Conservation (phyloP, 2,888 invertebrate species). For the Rhogogaster chlorosoma region DNA sequence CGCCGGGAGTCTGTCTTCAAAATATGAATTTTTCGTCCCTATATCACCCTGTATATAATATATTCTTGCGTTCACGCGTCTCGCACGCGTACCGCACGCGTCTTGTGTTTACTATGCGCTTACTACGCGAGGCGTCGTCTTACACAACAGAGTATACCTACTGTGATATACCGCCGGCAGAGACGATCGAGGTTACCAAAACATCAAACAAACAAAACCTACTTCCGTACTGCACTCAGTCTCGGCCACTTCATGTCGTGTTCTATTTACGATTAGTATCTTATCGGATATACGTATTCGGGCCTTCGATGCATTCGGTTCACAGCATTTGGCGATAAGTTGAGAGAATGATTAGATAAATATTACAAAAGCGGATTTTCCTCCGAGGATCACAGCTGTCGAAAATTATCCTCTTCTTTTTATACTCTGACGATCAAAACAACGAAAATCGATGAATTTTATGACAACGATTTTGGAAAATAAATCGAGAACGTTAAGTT, state of each 20-base stretch:
- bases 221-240: neutral
- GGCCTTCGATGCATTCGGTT: neutral
- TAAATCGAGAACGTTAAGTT: too few species aligned
- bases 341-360: too few species aligned
- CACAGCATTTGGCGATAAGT: too few species aligned
- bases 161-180: neutral
- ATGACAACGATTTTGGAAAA: too few species aligned
- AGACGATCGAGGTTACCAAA: slow-evolving; percentile 36
- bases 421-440: too few species aligned
- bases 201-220: neutral
- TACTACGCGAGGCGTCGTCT: slow-evolving; percentile 22
- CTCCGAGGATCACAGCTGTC: too few species aligned
- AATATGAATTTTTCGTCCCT: too few species aligned
- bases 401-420: too few species aligned
- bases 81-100: slow-evolving; percentile 43
- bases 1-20: too few species aligned
- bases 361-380: too few species aligned
- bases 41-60: neutral
- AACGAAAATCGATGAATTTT: too few species aligned
- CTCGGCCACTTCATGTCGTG: neutral
- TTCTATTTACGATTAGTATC: neutral
- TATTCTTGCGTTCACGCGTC: slow-evolving; percentile 26
- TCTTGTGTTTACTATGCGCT: slow-evolving; percentile 40
- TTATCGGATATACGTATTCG: neutral
- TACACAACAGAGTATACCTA: slow-evolving; percentile 7